Percentiles rank a stretch among this genome's conserved stretches.
phyloP scores from a whole-genome alignment of 2,888 invertebrate genomes.

The Andrena bicolor region DNA sequence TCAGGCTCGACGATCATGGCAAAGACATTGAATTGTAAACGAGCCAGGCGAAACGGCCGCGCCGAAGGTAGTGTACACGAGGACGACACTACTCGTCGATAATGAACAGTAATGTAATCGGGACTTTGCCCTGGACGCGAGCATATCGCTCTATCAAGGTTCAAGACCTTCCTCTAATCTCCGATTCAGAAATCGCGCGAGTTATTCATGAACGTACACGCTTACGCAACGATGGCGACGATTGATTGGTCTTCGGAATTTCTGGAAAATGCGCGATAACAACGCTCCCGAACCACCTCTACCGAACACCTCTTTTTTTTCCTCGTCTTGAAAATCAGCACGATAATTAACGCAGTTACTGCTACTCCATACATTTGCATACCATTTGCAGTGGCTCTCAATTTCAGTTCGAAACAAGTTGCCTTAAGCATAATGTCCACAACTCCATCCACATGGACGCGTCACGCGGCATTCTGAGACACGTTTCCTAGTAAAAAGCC shows the following conservation, averaged over 20 bases:
- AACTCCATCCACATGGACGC: background rate
- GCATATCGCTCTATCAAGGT: slow-evolving; percentile 5
- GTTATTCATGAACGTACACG: background rate
- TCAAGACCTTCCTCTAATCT: slow-evolving; percentile 51
- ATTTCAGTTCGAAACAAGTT: too few species aligned
- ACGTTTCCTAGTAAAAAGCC: background rate
- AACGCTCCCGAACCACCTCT: background rate
- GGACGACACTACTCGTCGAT: background rate
- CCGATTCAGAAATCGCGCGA: slow-evolving; percentile 1
- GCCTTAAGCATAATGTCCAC: background rate
- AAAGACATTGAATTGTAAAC: background rate
- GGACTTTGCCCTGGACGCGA: background rate
- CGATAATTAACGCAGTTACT: too few species aligned
- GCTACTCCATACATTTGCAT: too few species aligned
- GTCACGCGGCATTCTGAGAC: background rate
- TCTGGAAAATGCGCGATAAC: background rate
- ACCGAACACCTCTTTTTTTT: too few species aligned
- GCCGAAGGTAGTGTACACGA: background rate
- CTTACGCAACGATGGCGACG: slow-evolving; percentile 10
- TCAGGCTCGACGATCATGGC: too few species aligned
- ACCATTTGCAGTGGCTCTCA: too few species aligned
- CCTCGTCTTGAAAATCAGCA: too few species aligned
- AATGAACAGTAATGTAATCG: background rate
- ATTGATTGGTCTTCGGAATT: background rate
- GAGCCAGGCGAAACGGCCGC: background rate